phyloP scores from a whole-genome alignment of 23 tunicate genomes.

The Styela clava region DNA sequence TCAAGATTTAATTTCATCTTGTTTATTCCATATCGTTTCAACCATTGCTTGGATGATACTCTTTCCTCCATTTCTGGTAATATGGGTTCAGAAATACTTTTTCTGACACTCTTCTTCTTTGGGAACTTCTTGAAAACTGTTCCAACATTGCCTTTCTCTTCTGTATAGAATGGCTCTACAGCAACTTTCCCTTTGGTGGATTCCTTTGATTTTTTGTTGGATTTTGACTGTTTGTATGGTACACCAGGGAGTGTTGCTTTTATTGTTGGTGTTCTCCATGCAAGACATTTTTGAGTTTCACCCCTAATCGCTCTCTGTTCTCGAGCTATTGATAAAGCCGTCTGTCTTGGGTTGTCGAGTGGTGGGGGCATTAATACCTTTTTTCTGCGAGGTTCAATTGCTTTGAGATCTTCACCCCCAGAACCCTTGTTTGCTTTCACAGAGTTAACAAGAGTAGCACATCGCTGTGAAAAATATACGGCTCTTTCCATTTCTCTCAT shows the following conservation, averaged over 20 bases:
- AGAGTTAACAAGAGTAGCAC: conserved; percentile 56
- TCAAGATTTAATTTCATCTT: conserved; percentile 68
- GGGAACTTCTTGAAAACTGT: conserved; percentile 57
- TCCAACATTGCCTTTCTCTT: conserved; percentile 65
- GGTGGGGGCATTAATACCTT: conserved; percentile 28
- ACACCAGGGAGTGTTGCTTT: conserved; percentile 64
- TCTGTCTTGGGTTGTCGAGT: conserved; percentile 53
- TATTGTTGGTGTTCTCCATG: conserved; percentile 57
- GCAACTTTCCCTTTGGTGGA: conserved; percentile 15
- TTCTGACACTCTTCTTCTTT: conserved; percentile 77
- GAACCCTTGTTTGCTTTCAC: conserved; percentile 36
- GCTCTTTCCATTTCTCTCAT: conserved; percentile 78
- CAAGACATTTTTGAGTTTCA: conserved; percentile 37
- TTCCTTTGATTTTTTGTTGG: background rate
- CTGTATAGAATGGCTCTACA: conserved; percentile 51
- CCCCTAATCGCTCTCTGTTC: conserved; percentile 24
- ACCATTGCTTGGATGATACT: conserved; percentile 80
- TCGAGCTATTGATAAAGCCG: conserved; percentile 74
- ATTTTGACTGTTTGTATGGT: conserved; percentile 16
- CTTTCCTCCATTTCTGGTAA: conserved; percentile 80
- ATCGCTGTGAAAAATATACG: conserved; percentile 62
- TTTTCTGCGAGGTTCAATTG: conserved; percentile 10
- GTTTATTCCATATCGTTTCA: conserved; percentile 70
- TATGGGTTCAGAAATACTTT: conserved; percentile 78
- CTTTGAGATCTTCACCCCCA: background rate